Percentiles rank a stretch among this genome's conserved stretches.
Evolutionary conservation across 2,797 vertebrate species (phyloP).

Genomic region (Hyperoplus immaculatus): DNA sequence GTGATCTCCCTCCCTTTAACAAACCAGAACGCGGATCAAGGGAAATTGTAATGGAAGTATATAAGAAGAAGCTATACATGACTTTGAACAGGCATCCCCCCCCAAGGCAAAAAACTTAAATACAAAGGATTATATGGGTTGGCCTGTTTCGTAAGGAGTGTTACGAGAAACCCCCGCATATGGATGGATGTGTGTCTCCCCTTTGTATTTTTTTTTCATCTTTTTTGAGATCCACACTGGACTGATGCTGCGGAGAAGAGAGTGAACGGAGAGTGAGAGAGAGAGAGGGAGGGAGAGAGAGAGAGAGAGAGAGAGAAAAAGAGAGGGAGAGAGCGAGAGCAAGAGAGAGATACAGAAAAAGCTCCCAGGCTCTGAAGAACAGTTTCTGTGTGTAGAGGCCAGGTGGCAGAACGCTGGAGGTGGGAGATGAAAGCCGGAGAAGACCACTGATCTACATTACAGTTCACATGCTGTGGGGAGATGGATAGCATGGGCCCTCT

Average conservation of each 20-base stretch:
- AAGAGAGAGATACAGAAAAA: conserved; percentile 6
- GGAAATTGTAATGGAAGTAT: conserved; percentile 40
- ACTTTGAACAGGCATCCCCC: conserved; percentile 38
- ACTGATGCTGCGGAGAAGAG: conserved; percentile 33
- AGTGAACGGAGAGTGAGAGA: conserved; percentile 2
- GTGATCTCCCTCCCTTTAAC: conserved; percentile 20
- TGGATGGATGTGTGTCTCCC: conserved; percentile 12
- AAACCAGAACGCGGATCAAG: conserved; percentile 41
- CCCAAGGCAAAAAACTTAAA: conserved; percentile 42
- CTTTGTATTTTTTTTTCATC: conserved; percentile 2
- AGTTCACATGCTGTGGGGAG: conserved; percentile 59
- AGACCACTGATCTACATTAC: conserved; percentile 73
- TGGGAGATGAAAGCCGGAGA: conserved; percentile 78
- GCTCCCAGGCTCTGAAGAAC: conserved; percentile 62
- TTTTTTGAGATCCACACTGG: conserved; percentile 35
- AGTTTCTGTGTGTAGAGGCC: conserved; percentile 64
- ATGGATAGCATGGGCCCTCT: conserved; percentile 54
- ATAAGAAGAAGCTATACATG: conserved; percentile 8
- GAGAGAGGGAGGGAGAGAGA: conserved; percentile 4
- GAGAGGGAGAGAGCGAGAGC: background rate
- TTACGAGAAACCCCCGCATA: conserved; percentile 16
- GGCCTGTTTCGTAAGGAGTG: conserved; percentile 40
- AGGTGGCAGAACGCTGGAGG: conserved; percentile 75
- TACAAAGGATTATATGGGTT: conserved; percentile 39
- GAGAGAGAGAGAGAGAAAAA: conserved; percentile 21